These are phyloP conservation scores for Chironex yamaguchii DNA, from an alignment of 30 jellyfish, hydroid and myxozoan genomes.

Conservation along the genomic window DNA sequence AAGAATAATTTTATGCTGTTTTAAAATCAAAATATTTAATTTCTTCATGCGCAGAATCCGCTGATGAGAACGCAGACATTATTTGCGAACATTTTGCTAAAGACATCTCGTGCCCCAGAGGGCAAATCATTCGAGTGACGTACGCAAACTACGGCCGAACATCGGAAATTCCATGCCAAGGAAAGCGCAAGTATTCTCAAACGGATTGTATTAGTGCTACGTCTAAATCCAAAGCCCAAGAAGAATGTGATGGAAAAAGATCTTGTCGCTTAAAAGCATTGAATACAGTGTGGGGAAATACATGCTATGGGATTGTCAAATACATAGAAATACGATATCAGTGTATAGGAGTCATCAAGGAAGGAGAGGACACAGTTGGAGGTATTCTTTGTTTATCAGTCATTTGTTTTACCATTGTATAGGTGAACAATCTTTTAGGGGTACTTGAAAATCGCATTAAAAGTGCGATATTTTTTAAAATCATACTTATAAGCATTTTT, in stretches of 20 bases:
- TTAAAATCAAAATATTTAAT: too few species aligned
- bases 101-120: constrained; percentile 54
- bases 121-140: constrained; percentile 52
- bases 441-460: too few species aligned
- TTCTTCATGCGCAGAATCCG: constrained; percentile 1
- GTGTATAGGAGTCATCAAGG: constrained; percentile 16
- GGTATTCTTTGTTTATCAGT: too few species aligned
- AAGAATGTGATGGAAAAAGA: constrained; percentile 60
- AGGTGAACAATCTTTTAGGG: too few species aligned
- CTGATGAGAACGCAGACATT: constrained; percentile 70
- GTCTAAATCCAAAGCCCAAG: constrained; percentile 19
- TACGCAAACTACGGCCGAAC: constrained; percentile 74
- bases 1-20: too few species aligned
- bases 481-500: too few species aligned
- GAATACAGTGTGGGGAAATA: constrained; percentile 65
- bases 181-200: constrained; percentile 51
- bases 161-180: constrained; percentile 75
- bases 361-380: constrained; percentile 12
- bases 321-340: constrained; percentile 64
- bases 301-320: constrained; percentile 75
- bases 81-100: constrained; percentile 63
- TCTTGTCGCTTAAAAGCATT: constrained; percentile 53
- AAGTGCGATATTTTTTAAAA: too few species aligned
- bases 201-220: constrained; percentile 37
- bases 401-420: too few species aligned